These are phyloP conservation scores for Magallana nippona DNA, from an alignment of 2,888 invertebrate species.

Conservation along the genomic window DNA sequence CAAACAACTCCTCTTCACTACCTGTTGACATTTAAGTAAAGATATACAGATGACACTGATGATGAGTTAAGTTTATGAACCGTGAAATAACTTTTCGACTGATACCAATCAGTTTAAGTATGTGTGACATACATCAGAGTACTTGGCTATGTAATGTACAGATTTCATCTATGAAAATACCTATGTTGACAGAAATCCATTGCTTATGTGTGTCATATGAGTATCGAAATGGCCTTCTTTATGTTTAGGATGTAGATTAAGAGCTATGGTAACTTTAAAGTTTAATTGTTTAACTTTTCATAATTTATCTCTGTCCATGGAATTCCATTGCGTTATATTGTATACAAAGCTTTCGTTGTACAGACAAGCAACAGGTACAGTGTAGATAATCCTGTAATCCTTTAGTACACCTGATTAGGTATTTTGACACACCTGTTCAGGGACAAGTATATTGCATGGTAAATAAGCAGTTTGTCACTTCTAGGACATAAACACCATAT, in stretches of 20 bases:
- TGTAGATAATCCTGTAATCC: constrained; percentile 10
- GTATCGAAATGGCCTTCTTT: no score
- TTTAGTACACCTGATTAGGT: constrained; percentile 7
- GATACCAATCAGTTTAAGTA: not conserved
- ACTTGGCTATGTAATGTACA: not conserved
- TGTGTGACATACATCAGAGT: not conserved
- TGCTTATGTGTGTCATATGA: no score
- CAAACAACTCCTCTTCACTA: no score
- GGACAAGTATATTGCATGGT: not conserved
- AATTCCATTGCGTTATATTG: not conserved
- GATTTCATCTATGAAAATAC: no score
- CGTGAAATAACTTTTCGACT: not conserved
- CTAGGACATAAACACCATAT: not conserved
- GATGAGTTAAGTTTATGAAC: not conserved
- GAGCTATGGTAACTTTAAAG: no score
- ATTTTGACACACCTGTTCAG: not conserved
- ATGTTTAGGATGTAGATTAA: no score
- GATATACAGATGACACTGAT: not conserved
- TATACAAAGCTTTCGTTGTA: not conserved
- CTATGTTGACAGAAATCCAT: no score
- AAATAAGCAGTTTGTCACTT: constrained; percentile 17
- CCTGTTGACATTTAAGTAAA: not conserved
- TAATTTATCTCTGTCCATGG: no score
- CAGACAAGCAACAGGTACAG: not conserved
- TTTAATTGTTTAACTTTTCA: no score